These are phyloP conservation scores for Netelia inedita DNA, from an alignment of 2,888 invertebrate genomes.

Conservation along the genomic window DNA sequence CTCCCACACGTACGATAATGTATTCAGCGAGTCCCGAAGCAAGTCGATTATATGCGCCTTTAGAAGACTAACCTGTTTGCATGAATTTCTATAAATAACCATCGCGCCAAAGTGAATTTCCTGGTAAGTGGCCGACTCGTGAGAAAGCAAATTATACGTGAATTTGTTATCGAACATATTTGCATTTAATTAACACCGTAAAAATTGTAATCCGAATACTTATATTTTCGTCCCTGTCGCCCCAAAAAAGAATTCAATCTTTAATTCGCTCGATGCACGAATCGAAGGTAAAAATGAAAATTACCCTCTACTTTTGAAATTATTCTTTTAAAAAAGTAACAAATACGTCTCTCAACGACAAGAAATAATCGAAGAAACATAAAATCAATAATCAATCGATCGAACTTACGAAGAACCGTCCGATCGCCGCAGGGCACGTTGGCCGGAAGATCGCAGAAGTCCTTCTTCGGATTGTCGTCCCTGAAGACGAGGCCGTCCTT, in stretches of 20 bases:
- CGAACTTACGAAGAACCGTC: slow-evolving; percentile 90
- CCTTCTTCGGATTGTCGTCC: slow-evolving; percentile 90
- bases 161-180: slow-evolving; percentile 10
- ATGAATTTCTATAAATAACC: slow-evolving; percentile 55
- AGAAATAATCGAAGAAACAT: not conserved
- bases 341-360: not conserved
- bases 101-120: slow-evolving; percentile 21
- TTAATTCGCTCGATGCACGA: too few species aligned
- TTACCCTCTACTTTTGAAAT: too few species aligned
- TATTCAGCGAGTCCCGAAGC: slow-evolving; percentile 29
- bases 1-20: not conserved
- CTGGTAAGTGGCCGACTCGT: not conserved
- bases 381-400: not conserved
- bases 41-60: slow-evolving; percentile 44
- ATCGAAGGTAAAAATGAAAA: too few species aligned
- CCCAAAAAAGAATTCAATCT: too few species aligned
- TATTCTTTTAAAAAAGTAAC: not conserved
- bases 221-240: too few species aligned
- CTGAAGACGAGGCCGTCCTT: slow-evolving; percentile 93
- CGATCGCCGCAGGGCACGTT: slow-evolving; percentile 93
- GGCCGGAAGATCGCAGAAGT: slow-evolving; percentile 91
- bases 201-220: too few species aligned
- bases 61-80: slow-evolving; percentile 51
- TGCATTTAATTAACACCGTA: not conserved
- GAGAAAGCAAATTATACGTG: slow-evolving; percentile 17